A percentile compares a stretch with the other conserved stretches of the same genome.
phyloP scores from a whole-genome alignment of 2,113 vertebrate genomes.

The Otocyon megalotis region DNA sequence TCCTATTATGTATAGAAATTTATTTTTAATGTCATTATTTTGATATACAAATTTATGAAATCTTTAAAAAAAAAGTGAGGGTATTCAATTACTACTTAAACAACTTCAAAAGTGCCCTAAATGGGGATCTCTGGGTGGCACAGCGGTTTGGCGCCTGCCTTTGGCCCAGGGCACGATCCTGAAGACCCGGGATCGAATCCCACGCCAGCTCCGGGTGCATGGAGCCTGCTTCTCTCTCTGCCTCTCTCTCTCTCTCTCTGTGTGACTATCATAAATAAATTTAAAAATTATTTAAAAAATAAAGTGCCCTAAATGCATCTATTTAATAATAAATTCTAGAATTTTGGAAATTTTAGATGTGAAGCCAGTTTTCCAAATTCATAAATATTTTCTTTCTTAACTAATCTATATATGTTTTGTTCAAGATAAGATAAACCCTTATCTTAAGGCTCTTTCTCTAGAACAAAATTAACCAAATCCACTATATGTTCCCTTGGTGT shows the following conservation, averaged over 20 bases:
- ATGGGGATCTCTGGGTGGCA: too few species aligned
- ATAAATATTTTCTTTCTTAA: not conserved
- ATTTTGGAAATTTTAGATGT: not conserved
- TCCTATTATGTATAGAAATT: not conserved
- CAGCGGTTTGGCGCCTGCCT: too few species aligned
- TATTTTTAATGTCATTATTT: not conserved
- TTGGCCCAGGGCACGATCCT: too few species aligned
- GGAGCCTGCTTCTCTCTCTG: too few species aligned
- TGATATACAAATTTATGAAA: not conserved
- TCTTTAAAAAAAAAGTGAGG: not conserved
- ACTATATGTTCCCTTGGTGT: not conserved
- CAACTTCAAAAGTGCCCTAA: not conserved
- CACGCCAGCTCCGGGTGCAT: too few species aligned
- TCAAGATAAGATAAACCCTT: not conserved
- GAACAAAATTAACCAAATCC: not conserved
- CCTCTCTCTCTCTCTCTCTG: too few species aligned
- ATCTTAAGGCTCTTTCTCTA: not conserved
- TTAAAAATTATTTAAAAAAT: too few species aligned
- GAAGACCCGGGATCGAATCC: too few species aligned
- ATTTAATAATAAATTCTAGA: not conserved
- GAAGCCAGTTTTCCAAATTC: not conserved
- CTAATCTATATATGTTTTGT: not conserved
- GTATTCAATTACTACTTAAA: not conserved
- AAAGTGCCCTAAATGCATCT: not conserved
- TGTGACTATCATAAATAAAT: too few species aligned